Evolutionary conservation across 1,140 invertebrate species (phyloP), one percentile per base, ranked within the genome.

Genomic region (Drosophila paulistorum): DNA sequence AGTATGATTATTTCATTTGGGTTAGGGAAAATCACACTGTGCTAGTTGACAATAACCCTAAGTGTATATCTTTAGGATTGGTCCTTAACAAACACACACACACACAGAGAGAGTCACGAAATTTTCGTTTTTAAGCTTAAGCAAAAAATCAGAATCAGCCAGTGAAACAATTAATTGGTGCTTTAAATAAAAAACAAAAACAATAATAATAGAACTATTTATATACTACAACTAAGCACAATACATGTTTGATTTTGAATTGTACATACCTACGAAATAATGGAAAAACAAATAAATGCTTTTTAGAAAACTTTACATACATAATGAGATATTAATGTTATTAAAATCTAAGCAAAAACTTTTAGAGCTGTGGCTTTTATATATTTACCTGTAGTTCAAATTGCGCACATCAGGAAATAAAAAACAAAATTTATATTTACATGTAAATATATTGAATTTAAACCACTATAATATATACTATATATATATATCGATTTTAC

Each of bases 311-410:
- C 79, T 87, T 87, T 87, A 87, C 83, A 65, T 76, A 76, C 42
- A 76, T 33, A 68, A 57, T 55, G 57, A 76, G 60, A 68, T 71
- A 75, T 64, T 71, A 67, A 45, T 37, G 69, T 70, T 77, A 77
- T 77, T 77, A 65, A 59, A 59, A 7, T 20, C 13, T 55, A 68
- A 37, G 45, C 71, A 65, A 76, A 64, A 85, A 77, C 62, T 68
- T 6, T 87, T 83, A 79, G 80, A 84, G 84, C 83, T 86, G 83
- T 86, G 83, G 83, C 83, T 89, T 86, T 85, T 81, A 80, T 68
- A 61, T 71, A 85, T 75, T 45, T 77, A 81, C 67, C 73, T 78
- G 74, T 85, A 85, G 81, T 80, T 77, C 67, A 81, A 77, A 81
- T 55, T 54, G 64, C 71, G 76, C 76, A 86, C 82, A 73, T 73